phyloP scores from a whole-genome alignment of 2,888 invertebrate species.

The Aleiodes testaceus region DNA sequence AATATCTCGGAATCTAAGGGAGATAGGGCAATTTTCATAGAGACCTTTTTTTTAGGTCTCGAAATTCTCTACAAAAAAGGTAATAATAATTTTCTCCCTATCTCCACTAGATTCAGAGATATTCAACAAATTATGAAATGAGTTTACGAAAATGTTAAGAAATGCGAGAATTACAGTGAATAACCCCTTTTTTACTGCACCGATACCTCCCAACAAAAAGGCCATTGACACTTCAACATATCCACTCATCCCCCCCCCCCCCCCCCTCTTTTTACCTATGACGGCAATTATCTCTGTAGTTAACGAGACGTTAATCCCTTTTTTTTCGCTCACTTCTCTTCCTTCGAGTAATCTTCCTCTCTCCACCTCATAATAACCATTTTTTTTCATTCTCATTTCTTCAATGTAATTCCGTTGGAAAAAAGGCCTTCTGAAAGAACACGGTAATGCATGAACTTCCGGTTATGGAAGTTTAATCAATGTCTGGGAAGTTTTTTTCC shows the following conservation, averaged over 20 bases:
- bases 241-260: constrained; percentile 21
- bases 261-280: constrained; percentile 12
- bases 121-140: too few species aligned
- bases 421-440: too few species aligned
- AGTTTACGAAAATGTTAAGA: too few species aligned
- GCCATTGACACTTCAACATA: constrained; percentile 16
- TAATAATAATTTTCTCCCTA: too few species aligned
- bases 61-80: too few species aligned
- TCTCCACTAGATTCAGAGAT: too few species aligned
- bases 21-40: too few species aligned
- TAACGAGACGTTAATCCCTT: constrained; percentile 23
- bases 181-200: constrained; percentile 11
- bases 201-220: background rate
- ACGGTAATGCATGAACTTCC: too few species aligned
- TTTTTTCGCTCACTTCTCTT: constrained; percentile 8
- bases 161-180: too few species aligned
- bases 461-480: background rate
- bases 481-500: too few species aligned
- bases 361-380: background rate
- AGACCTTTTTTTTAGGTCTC: too few species aligned
- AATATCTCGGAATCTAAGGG: too few species aligned
- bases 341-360: constrained; percentile 6
- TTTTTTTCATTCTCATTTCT: constrained; percentile 5
- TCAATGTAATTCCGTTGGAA: background rate
- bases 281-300: constrained; percentile 11